Base-by-base conservation (phyloP, 2,888 invertebrate genomes). In the Catonia carolina region DNA sequence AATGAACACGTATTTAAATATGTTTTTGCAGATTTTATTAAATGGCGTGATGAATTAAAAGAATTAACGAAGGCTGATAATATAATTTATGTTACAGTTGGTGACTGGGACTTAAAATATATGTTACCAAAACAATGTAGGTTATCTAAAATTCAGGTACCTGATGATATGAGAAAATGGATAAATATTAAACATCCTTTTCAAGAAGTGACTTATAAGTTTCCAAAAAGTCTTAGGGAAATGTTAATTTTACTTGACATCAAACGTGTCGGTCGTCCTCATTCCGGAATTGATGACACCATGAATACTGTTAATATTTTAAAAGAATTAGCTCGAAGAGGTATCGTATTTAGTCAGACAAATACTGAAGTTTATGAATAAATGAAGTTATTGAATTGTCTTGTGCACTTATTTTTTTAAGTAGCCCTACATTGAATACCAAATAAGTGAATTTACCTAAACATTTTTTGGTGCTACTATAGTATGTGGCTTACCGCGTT, bases 41-140 rank as follows among this genome's bases (percentile, higher is more conserved):
- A 23, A 22, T 55, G 55, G 55, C 12, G 37, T n/a, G 12, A 55
- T 12, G 31, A 37, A 1, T 31, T 20, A 20, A 39, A 55, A 41
- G 14, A 5, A 7, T 3, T 23, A 12, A 37, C 37, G 6, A 27
- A 33, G 2, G 37, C 47, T 14, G 20, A 55, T 2, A 20, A 50
- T 17, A 39, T 35, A 27, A 41, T 41, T 15, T 55, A 49, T 33
- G 39, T 55, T 22, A 55, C 55, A 20, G 49, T 37, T 18, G 55
- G 55, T 3, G 50, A 55, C 15, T 55, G 55, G 55, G 55, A 55
- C 20, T 17, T 55, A 15, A 55, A 55, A 50, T 18, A 31, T n/a
- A 55, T 55, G 55, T 39, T 55, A 31, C 49, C 50, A 8, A n/a
- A 49, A 5, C 55, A 55, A 14, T 55, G 55, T 22, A 37, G 39